Evolutionary conservation across 2,888 invertebrate species (phyloP), one percentile per base, ranked within the genome.

Genomic region (Zhuqinia jingwanae): DNA sequence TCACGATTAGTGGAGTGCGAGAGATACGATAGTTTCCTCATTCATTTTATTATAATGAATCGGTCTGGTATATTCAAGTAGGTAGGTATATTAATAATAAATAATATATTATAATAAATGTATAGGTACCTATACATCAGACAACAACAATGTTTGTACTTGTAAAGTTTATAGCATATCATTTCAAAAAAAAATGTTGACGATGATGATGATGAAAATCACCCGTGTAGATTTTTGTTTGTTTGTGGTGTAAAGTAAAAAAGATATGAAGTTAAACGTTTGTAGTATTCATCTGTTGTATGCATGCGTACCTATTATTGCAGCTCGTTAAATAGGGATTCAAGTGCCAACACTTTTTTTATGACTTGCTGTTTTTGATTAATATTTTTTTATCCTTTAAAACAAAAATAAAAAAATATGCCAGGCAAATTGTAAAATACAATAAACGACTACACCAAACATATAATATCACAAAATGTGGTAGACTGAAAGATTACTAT

Each of bases 1-100:
- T 58, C 77, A 60, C 60, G 60, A 77, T 60, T 60, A 60, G 27
- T 47, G 45, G 15, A 70, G 17, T 70, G 70, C 27, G 70, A 70
- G 70, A 25, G 47, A 70, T 47, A 70, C 25, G 70, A 47, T 70
- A 25, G 65, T 68, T n/a, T 68, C 20, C 36, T 68, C 20, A 50
- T 50, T 25, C 70, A 25, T 25, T 10, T 25, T 10, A 25, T 70
- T 70, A 47, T 47, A 65, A 36, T 65, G 50, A 47, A 73, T 73
- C 47, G 70, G 22, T 22, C 20, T 47, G 70, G 22, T 22, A 47
- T 47, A 13, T 6, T 70, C n/a, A 68, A 5, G 36, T 30, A 42
- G 25, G 11, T 50, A 25, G 10, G 3, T 8, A 15, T 73, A 50
- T 5, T 36, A 36, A 6, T 36, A 36, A 36, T 36, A 36, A 36